These are phyloP conservation scores for Mycalesis mineus DNA, from an alignment of 2,888 invertebrate species.

Conservation along the genomic window DNA sequence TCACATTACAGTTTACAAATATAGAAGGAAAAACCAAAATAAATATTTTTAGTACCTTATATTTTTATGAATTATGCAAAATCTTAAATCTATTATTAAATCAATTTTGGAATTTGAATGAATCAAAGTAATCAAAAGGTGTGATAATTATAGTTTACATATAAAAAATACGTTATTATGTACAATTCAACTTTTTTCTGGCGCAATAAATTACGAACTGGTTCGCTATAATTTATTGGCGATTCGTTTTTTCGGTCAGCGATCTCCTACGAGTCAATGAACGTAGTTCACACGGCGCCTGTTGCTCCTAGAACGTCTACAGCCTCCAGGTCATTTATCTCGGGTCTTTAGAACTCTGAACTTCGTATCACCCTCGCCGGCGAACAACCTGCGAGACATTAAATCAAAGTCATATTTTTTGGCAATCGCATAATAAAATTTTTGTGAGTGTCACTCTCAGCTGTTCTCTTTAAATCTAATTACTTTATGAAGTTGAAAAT, in stretches of 20 bases:
- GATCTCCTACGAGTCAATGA: constrained; percentile 32
- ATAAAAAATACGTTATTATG: too few species aligned
- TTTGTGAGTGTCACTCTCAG: not conserved
- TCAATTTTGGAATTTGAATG: too few species aligned
- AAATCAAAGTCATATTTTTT: constrained; percentile 9
- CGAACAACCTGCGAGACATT: not conserved
- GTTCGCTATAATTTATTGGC: constrained; percentile 15
- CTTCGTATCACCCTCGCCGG: constrained; percentile 8
- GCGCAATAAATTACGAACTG: constrained; percentile 9
- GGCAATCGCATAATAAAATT: not conserved
- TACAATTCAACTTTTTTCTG: not conserved
- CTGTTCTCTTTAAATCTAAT: not conserved
- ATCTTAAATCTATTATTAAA: too few species aligned
- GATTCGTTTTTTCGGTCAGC: constrained; percentile 26
- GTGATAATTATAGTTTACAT: too few species aligned
- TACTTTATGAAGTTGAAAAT: too few species aligned
- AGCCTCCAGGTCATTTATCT: constrained; percentile 26
- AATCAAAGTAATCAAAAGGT: too few species aligned
- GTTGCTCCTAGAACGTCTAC: constrained; percentile 28
- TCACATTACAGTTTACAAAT: too few species aligned
- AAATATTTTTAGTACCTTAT: too few species aligned
- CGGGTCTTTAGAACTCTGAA: constrained; percentile 21
- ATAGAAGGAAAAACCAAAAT: too few species aligned
- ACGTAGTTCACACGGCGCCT: constrained; percentile 28
- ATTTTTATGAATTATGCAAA: too few species aligned